A percentile compares a stretch with the other conserved stretches of the same genome.
Evolutionary conservation across 37 sponge, comb jelly and placozoan species (phyloP).

Genomic region (Petrosia ficiformis): DNA sequence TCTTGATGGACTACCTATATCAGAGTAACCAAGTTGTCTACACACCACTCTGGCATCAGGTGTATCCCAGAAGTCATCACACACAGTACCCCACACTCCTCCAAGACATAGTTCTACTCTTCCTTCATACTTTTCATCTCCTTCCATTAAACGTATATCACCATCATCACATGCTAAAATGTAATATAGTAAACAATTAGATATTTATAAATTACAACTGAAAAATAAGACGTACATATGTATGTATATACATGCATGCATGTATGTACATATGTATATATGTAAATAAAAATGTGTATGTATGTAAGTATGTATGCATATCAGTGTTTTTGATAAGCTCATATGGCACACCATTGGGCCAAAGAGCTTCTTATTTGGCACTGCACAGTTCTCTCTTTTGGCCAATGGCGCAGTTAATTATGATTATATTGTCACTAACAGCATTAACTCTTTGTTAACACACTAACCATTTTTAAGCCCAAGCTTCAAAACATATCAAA

Average conservation of each 20-base stretch:
- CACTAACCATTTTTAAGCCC: no score
- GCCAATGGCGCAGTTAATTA: no score
- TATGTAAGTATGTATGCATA: no score
- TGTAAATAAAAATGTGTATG: no score
- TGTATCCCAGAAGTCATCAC: background rate
- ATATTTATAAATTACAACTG: background rate
- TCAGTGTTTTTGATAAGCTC: no score
- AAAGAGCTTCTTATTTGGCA: no score
- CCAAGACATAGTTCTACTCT: background rate
- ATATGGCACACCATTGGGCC: no score
- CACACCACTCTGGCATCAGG: background rate
- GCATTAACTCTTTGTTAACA: no score
- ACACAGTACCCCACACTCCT: background rate
- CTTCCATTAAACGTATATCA: background rate
- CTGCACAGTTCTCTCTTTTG: no score
- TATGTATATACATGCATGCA: background rate
- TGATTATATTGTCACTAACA: no score
- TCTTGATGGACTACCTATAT: no score
- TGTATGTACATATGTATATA: background rate
- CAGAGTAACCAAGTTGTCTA: background rate
- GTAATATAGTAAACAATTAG: background rate
- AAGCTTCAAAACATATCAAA: no score
- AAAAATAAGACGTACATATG: background rate
- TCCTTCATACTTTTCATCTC: background rate
- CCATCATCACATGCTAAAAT: background rate